Evolutionary conservation across 2,888 invertebrate species (phyloP).

Genomic region (Drosophila nr. medialis): DNA sequence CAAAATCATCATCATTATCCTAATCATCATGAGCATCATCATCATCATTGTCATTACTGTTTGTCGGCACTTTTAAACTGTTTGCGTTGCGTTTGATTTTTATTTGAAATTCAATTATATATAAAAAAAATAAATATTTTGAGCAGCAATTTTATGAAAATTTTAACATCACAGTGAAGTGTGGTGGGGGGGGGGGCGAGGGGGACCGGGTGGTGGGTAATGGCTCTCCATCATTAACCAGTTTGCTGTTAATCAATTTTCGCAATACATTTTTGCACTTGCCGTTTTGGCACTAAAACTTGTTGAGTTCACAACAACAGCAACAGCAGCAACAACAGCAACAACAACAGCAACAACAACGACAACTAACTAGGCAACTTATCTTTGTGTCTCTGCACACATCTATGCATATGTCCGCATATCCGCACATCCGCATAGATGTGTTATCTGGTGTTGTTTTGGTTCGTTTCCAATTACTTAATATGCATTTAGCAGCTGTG

Average conservation of each 20-base stretch:
- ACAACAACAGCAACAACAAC: not conserved
- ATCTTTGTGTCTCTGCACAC: constrained; percentile 15
- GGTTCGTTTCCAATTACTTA: constrained; percentile 58
- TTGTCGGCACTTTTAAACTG: constrained; percentile 44
- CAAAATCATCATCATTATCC: constrained; percentile 7
- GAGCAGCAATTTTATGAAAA: constrained; percentile 61
- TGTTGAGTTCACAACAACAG: constrained; percentile 28
- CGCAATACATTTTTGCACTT: constrained; percentile 77
- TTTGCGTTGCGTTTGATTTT: constrained; percentile 56
- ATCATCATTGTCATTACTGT: constrained; percentile 34
- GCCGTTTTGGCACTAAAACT: constrained; percentile 58
- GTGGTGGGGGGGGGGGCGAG: not conserved
- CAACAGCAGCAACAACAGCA: not conserved
- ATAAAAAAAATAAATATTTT: constrained; percentile 35
- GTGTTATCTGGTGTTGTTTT: constrained; percentile 37
- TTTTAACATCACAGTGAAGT: constrained; percentile 18
- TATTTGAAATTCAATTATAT: constrained; percentile 69
- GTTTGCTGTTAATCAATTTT: constrained; percentile 77
- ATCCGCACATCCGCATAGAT: constrained; percentile 28
- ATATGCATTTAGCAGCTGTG: constrained; percentile 70
- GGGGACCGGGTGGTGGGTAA: constrained; percentile 1
- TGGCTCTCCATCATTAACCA: constrained; percentile 54
- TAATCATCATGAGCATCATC: constrained; percentile 15
- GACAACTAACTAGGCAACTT: constrained; percentile 24
- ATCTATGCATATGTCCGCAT: constrained; percentile 15